Conservation (phyloP, 2,888 invertebrate genomes). For the Tethea ocularis region DNA sequence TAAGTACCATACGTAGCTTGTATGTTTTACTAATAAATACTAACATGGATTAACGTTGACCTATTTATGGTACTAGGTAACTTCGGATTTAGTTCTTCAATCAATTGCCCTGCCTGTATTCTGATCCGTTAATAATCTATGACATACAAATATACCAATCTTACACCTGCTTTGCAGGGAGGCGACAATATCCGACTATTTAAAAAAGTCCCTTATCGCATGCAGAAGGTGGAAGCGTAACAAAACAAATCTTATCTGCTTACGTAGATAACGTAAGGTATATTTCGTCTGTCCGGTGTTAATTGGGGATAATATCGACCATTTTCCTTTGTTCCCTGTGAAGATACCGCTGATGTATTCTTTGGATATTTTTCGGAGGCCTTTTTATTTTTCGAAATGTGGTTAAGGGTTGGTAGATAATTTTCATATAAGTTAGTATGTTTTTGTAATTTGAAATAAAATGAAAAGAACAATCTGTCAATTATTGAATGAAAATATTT, state of each 20-base stretch:
- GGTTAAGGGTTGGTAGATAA: slow-evolving; percentile 11
- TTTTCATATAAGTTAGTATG: slow-evolving; percentile 3
- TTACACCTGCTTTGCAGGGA: slow-evolving; percentile 62
- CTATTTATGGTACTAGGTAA: neutral
- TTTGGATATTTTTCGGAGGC: slow-evolving; percentile 15
- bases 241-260: slow-evolving; percentile 66
- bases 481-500: no score
- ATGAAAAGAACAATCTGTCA: no score
- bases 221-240: slow-evolving; percentile 52
- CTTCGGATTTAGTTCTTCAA: neutral
- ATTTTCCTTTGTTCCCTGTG: slow-evolving; percentile 39
- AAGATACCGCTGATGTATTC: slow-evolving; percentile 45
- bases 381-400: slow-evolving; percentile 19
- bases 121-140: slow-evolving; percentile 32
- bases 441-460: no score
- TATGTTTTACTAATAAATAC: slow-evolving; percentile 6
- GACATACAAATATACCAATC: slow-evolving; percentile 22
- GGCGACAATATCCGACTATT: slow-evolving; percentile 54
- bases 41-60: neutral
- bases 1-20: slow-evolving; percentile 1
- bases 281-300: slow-evolving; percentile 57
- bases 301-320: slow-evolving; percentile 61
- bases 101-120: slow-evolving; percentile 11
- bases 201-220: slow-evolving; percentile 51
- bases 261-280: slow-evolving; percentile 45